Base-by-base conservation (phyloP, 2,797 vertebrate genomes). In the Sternotherus odoratus region DNA sequence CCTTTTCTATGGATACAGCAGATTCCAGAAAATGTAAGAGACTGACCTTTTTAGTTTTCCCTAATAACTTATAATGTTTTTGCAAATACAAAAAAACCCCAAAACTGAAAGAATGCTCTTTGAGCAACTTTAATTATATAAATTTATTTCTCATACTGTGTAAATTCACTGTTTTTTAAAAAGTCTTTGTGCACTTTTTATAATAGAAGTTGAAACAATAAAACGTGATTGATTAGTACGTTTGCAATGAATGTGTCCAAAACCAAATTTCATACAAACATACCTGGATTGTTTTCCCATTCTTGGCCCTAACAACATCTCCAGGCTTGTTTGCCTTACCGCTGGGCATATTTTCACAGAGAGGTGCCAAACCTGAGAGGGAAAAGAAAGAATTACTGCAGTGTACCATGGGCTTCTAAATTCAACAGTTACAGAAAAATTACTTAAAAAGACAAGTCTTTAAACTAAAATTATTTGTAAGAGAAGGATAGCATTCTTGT, bases 241-340 rank as follows among this genome's bases (percentile, higher is more conserved):
- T 17, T 9, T 48, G 30, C 19, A 82, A 13, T 8, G 7, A 1
- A 87, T 82, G 66, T 30, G 87, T 1, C 39, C 33, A 79, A 79
- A 83, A 53, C 51, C 1, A 66, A 66, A 83, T 53, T 28, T 63
- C 69, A 26, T n/a, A 50, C 8, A 57, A 11, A 84, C 93, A 30
- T 92, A 99, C 99, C 99, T 99, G 99, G 86, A 99, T 99, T n/a
- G 99, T 99, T 98, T 99, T 99, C 66, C 99, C 99, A 63, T 99
- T 99, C 97, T 97, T 99, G 85, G 99, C 99, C 91, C 51, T 98
- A 17, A 99, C 98, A 3, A 99, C 99, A 69, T 99, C 99, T 3
- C 99, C 99, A 9, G 99, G 99, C 95, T 99, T 99, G 90, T 98
- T 99, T 82, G 99, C 99, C 89, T 98, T 99, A 78, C 99, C 99